phyloP scores from a whole-genome alignment of 2,888 invertebrate species.

The Elysia crispata region DNA sequence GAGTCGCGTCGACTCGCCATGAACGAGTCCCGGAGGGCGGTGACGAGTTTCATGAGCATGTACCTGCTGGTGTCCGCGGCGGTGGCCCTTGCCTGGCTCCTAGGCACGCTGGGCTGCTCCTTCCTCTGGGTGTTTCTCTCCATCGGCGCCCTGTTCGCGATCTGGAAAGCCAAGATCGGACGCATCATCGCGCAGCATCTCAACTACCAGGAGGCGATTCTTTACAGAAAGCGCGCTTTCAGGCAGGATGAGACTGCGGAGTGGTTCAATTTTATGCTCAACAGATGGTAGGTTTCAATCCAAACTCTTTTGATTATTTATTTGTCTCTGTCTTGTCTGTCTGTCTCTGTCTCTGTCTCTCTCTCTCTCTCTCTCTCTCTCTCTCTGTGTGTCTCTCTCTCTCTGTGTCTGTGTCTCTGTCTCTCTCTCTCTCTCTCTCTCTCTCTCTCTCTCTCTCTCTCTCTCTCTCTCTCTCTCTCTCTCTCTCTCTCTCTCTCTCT shows the following conservation, averaged over 20 bases:
- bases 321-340: background rate
- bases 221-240: slow-evolving; percentile 79
- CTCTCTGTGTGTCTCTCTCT: background rate
- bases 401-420: background rate
- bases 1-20: slow-evolving; percentile 11
- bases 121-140: slow-evolving; percentile 74
- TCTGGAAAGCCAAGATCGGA: slow-evolving; percentile 73
- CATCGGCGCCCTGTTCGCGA: slow-evolving; percentile 67
- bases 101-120: slow-evolving; percentile 70
- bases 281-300: slow-evolving; percentile 78
- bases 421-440: slow-evolving; percentile 19
- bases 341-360: background rate
- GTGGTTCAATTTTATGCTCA: slow-evolving; percentile 80
- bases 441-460: slow-evolving; percentile 16
- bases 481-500: too few relatives aligned
- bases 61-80: slow-evolving; percentile 71
- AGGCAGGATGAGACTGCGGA: slow-evolving; percentile 80
- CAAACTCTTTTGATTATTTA: background rate
- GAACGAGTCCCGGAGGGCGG: slow-evolving; percentile 44
- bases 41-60: slow-evolving; percentile 59
- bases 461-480: background rate
- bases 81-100: slow-evolving; percentile 67
- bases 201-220: slow-evolving; percentile 70
- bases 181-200: slow-evolving; percentile 68
- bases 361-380: background rate